Evolutionary conservation across 2,113 vertebrate species (phyloP), one percentile per base, ranked within the genome.

Genomic region (Chaetodon trifascialis): DNA sequence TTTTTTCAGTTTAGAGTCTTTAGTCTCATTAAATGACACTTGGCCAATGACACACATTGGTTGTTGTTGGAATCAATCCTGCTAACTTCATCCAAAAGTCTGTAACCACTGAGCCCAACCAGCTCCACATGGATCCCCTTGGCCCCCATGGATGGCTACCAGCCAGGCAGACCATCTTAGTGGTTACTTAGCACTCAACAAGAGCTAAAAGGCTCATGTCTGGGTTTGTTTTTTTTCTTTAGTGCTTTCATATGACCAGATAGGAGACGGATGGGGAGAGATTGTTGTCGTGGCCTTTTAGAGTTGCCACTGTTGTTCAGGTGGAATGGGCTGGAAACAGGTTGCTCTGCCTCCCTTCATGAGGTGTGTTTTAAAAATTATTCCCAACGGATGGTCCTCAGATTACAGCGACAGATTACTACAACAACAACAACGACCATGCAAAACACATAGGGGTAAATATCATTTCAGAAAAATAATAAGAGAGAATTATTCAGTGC

Each of bases 261-360:
- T 19, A 72, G 15, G 64, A 60, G 67, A 69, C 64, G 55, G 72
- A 40, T 76, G 51, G 23, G 16, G 23, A 51, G 59, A 74, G 70
- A 51, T 69, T 44, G 56, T 23, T 19, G 54, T 12, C 25, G 40
- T 63, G 38, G 80, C 58, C 66, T 60, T 80, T 76, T 19, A 54
- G 25, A 66, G 73, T 42, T 58, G 0, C 42, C n/a, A 38, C 44
- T 78, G 74, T 64, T 66, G 52, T 73, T 86, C 67, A 52, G 73
- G 73, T 73, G 84, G 73, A 86, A 81, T 73, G 68, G 49, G 47
- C 8, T 63, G 73, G 56, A 84, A 80, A 76, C 11, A 25, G 46
- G 30, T 36, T 30, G 49, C 21, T 16, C 59, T 66, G 67, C 19
- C n/a, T 30, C 60, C 17, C 66, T 30, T 73, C 55, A 15, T 64